phyloP scores from a whole-genome alignment of 2,113 vertebrate species.

The Lichenostomus cassidix region DNA sequence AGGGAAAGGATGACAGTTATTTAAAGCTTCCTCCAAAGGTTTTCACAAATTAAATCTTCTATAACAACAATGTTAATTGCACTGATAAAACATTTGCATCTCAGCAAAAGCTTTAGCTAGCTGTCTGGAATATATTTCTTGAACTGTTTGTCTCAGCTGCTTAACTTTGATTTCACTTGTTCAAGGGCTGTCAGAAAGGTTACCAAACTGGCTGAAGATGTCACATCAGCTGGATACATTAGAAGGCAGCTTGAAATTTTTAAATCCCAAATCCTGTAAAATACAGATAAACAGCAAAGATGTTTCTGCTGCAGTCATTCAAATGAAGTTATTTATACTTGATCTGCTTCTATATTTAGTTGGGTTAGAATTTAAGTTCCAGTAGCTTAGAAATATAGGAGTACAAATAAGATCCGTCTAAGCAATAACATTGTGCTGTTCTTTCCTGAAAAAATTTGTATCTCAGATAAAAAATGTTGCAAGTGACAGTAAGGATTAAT shows the following conservation, averaged over 20 bases:
- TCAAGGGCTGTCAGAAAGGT: not conserved
- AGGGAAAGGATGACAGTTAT: not conserved
- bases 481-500: slow-evolving; percentile 10
- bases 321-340: slow-evolving; percentile 29
- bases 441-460: not conserved
- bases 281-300: not conserved
- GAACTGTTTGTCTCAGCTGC: not conserved
- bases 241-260: not conserved
- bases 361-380: not conserved
- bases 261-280: not conserved
- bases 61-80: not conserved
- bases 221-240: not conserved
- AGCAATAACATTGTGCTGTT: not conserved
- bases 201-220: not conserved
- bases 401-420: not conserved
- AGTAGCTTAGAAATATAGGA: not conserved
- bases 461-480: not conserved
- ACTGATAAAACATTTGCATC: not conserved
- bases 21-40: not conserved
- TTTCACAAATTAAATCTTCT: not conserved
- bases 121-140: not conserved
- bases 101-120: not conserved
- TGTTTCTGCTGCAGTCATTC: not conserved
- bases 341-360: slow-evolving; percentile 27
- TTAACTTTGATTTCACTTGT: not conserved